Evolutionary conservation across 2,888 invertebrate species (phyloP).

Genomic region (Resseliella maxima): DNA sequence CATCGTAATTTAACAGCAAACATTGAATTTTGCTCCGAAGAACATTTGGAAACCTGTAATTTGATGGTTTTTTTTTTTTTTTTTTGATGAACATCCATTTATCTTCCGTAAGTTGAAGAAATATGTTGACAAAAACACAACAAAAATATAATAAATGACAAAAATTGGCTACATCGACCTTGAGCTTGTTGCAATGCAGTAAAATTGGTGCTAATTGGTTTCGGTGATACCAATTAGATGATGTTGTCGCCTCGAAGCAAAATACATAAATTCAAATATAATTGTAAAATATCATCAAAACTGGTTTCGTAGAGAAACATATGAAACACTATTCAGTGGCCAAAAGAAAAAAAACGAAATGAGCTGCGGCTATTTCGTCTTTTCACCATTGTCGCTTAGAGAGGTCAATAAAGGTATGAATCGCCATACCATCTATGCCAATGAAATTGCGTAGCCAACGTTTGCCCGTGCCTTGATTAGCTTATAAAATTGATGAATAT

Average conservation of each 20-base stretch:
- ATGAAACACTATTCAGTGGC: no score
- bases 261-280: not conserved
- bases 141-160: not conserved
- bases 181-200: not conserved
- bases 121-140: not conserved
- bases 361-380: not conserved
- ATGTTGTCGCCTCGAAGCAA: not conserved
- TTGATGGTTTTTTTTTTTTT: not conserved
- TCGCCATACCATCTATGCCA: not conserved
- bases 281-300: not conserved
- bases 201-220: not conserved
- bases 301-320: not conserved
- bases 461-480: no score
- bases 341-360: not conserved
- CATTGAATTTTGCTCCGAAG: not conserved
- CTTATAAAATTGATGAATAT: not conserved
- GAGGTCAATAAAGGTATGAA: not conserved
- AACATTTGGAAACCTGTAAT: not conserved
- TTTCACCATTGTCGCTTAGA: not conserved
- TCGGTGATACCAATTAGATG: not conserved
- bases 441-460: not conserved
- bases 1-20: not conserved
- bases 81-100: not conserved
- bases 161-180: constrained; percentile 1
- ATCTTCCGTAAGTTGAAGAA: not conserved